Conservation (phyloP, 2,113 vertebrate species). For the Cinclus cinclus region DNA sequence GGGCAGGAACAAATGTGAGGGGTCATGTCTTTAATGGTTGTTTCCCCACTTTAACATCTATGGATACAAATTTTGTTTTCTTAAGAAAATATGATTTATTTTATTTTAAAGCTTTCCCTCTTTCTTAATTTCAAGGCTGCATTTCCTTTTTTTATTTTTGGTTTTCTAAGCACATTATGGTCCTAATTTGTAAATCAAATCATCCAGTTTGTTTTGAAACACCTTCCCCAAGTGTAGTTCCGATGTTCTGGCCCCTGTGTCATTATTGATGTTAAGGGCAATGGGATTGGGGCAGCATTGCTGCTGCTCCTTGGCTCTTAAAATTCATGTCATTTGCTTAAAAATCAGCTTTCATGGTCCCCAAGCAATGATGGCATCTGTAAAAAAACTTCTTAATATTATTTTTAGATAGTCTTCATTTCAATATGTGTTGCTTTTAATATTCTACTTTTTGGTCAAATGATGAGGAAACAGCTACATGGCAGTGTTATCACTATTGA, state of each 20-base stretch:
- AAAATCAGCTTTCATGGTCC: not conserved
- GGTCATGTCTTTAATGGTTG: not conserved
- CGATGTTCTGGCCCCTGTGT: accelerated
- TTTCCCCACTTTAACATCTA: not conserved
- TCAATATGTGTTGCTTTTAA: not conserved
- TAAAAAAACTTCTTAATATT: not conserved
- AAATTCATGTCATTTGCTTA: not conserved
- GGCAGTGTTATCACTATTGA: not conserved
- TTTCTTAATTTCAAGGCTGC: not conserved
- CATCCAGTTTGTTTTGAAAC: not conserved
- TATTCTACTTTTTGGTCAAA: not conserved
- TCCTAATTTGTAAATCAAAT: not conserved
- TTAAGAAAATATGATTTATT: not conserved
- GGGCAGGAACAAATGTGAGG: not conserved
- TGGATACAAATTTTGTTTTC: not conserved
- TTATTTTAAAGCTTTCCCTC: not conserved
- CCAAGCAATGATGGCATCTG: not conserved
- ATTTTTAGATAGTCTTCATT: not conserved
- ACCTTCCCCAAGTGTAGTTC: not conserved
- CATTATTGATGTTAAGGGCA: accelerated
- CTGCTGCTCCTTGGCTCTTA: not conserved
- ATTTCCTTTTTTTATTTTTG: not conserved
- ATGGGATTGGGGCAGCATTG: not conserved
- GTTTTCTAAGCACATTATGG: not conserved
- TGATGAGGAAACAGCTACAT: not conserved